These are phyloP conservation scores for Typhlomys cinereus DNA, from an alignment of 2,113 vertebrate genomes.

Conservation along the genomic window DNA sequence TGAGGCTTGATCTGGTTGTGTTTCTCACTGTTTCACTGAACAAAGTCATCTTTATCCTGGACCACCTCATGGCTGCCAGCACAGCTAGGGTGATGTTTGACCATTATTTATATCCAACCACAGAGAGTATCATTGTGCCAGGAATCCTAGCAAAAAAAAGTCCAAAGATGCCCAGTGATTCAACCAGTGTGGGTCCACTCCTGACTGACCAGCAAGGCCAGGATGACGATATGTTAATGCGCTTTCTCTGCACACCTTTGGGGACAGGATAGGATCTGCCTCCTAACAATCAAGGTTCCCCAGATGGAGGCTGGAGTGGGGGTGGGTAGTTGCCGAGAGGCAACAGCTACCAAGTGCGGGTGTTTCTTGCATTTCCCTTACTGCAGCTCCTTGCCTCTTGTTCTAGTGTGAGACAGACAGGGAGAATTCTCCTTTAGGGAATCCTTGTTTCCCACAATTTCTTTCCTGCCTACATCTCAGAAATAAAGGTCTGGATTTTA, in stretches of 20 bases:
- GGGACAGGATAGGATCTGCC: neutral
- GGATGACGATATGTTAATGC: neutral
- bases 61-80: neutral
- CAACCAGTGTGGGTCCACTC: neutral
- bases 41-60: neutral
- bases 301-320: neutral
- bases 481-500: neutral
- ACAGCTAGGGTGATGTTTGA: neutral
- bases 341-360: neutral
- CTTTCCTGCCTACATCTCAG: neutral
- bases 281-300: neutral
- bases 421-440: neutral
- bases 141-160: conserved; percentile 14
- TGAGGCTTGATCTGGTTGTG: neutral
- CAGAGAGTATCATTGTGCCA: neutral
- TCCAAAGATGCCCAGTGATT: neutral
- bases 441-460: neutral
- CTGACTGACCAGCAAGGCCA: neutral
- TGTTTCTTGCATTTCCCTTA: neutral
- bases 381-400: neutral
- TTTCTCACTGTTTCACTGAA: neutral
- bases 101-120: neutral
- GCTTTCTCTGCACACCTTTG: neutral
- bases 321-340: neutral
- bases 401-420: neutral